Percentiles rank a stretch among this genome's conserved stretches.
Conservation (phyloP, 1,140 invertebrate species). For the Cotesia glomerata region DNA sequence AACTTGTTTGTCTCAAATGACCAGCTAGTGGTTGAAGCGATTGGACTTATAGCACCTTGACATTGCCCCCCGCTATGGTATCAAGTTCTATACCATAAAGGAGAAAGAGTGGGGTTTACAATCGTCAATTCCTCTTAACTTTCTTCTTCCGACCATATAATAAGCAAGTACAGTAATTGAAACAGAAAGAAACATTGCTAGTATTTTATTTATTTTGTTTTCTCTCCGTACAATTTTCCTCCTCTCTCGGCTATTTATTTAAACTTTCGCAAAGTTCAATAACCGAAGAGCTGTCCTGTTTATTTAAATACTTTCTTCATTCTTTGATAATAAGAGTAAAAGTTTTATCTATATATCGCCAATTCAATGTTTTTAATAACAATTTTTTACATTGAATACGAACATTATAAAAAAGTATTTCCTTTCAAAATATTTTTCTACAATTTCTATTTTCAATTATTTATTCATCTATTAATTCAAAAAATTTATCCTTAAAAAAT, state of each 20-base stretch:
- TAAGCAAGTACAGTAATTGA: neutral
- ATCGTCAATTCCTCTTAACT: conserved; percentile 17
- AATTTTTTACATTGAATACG: neutral
- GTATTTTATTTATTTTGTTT: neutral
- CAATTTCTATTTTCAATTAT: too few relatives aligned
- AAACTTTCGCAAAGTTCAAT: conserved; percentile 14
- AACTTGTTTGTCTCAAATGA: conserved; percentile 54
- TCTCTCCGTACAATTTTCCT: neutral
- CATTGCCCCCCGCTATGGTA: conserved; percentile 56
- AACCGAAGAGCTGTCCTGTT: neutral
- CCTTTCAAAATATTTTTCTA: too few relatives aligned
- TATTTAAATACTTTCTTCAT: conserved; percentile 9
- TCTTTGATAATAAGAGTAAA: conserved; percentile 1
- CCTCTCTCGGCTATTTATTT: neutral
- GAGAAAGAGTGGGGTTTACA: conserved; percentile 28
- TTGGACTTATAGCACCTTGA: conserved; percentile 62
- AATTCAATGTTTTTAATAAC: neutral
- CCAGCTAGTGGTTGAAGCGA: conserved; percentile 49
- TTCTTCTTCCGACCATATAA: conserved; percentile 22
- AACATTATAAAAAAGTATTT: too few relatives aligned
- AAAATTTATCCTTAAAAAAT: too few relatives aligned
- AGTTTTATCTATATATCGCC: neutral
- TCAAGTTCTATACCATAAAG: conserved; percentile 22
- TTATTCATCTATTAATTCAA: too few relatives aligned
- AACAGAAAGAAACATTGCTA: neutral